Evolutionary conservation across 2,888 invertebrate species (phyloP).

Genomic region (Pachliopta kotzebuea): DNA sequence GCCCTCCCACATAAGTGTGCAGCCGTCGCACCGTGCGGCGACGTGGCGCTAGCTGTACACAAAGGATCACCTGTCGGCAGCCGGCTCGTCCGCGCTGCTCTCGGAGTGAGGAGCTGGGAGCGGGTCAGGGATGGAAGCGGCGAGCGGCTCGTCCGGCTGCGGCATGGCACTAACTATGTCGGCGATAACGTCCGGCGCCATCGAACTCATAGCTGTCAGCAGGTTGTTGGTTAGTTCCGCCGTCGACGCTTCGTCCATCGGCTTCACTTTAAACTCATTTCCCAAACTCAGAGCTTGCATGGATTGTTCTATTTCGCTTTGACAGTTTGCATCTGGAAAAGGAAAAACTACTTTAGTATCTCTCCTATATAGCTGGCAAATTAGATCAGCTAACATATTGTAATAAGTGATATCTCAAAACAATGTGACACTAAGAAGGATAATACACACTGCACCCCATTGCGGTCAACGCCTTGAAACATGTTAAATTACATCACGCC

Average conservation of each 20-base stretch:
- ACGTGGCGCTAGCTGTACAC: slow-evolving; percentile 3
- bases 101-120: too few relatives aligned
- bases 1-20: too few relatives aligned
- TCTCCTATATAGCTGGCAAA: too few relatives aligned
- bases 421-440: too few relatives aligned
- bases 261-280: slow-evolving; percentile 27
- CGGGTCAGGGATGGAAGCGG: slow-evolving; percentile 5
- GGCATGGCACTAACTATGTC: slow-evolving; percentile 48
- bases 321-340: slow-evolving; percentile 7
- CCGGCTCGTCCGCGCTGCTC: slow-evolving; percentile 4
- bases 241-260: slow-evolving; percentile 35
- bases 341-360: too few relatives aligned
- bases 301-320: slow-evolving; percentile 24
- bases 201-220: slow-evolving; percentile 61
- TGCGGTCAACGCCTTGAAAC: too few relatives aligned
- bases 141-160: slow-evolving; percentile 33
- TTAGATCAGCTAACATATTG: too few relatives aligned
- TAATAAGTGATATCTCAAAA: too few relatives aligned
- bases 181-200: slow-evolving; percentile 53
- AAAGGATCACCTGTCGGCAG: slow-evolving; percentile 20
- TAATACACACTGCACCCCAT: too few relatives aligned
- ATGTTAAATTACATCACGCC: too few relatives aligned
- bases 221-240: slow-evolving; percentile 59
- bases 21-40: neutral
- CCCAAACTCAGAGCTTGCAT: slow-evolving; percentile 32